A percentile compares a stretch with the other conserved stretches of the same genome.
Evolutionary conservation across 2,888 invertebrate genomes (phyloP).

Genomic region (Acrobasis repandana): DNA sequence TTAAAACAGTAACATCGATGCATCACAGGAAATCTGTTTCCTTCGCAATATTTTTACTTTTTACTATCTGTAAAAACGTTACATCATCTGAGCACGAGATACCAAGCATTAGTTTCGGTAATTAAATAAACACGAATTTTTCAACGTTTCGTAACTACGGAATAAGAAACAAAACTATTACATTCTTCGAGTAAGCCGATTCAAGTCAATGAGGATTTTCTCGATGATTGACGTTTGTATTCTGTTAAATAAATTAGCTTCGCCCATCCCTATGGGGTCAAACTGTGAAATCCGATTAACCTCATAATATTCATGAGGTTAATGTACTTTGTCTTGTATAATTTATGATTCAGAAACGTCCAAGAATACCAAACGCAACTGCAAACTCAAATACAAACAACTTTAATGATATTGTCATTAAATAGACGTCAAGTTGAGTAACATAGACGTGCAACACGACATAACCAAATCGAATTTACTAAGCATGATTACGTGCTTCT

Average conservation of each 20-base stretch:
- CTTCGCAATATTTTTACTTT: constrained; percentile 36
- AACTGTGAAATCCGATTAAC: constrained; percentile 61
- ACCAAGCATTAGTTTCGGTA: constrained; percentile 39
- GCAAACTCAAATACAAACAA: constrained; percentile 27
- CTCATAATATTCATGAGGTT: constrained; percentile 46
- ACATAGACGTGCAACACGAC: background rate
- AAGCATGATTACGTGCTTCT: background rate
- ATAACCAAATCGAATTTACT: background rate
- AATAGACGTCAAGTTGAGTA: constrained; percentile 18
- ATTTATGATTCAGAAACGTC: constrained; percentile 40
- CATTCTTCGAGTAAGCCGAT: constrained; percentile 51
- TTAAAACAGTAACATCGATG: constrained; percentile 17
- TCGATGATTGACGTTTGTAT: constrained; percentile 58
- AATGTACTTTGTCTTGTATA: constrained; percentile 47
- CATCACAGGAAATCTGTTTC: constrained; percentile 51
- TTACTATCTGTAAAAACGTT: constrained; percentile 28
- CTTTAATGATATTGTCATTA: constrained; percentile 20
- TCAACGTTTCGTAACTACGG: constrained; percentile 19
- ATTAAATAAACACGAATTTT: constrained; percentile 34
- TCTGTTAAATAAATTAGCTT: constrained; percentile 55
- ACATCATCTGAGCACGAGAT: constrained; percentile 25
- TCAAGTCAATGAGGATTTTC: constrained; percentile 49
- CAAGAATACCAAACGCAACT: constrained; percentile 31
- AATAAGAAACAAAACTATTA: constrained; percentile 29
- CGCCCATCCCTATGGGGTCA: constrained; percentile 52